Percentiles rank a stretch among this genome's conserved stretches.
Evolutionary conservation across 2,888 invertebrate species (phyloP).

Genomic region (Leptopterna dolabrata): DNA sequence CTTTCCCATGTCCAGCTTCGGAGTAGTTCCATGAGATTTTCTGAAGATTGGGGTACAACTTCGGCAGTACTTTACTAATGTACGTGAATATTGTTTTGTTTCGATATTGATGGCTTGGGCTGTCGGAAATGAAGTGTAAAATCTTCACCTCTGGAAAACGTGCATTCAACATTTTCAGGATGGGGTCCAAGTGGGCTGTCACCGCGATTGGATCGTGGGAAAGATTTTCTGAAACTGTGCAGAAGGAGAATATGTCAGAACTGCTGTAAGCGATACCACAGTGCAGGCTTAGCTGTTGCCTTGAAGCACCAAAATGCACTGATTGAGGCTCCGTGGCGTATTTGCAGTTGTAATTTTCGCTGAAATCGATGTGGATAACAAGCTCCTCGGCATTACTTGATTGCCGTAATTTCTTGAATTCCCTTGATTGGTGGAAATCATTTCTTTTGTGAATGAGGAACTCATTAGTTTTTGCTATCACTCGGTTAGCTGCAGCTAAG

Average conservation of each 20-base stretch:
- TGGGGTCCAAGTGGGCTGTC: too few relatives aligned
- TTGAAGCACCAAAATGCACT: too few relatives aligned
- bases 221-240: constrained; percentile 62
- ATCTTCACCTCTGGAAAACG: constrained; percentile 37
- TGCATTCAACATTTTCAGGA: constrained; percentile 10
- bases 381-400: too few relatives aligned
- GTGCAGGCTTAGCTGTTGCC: too few relatives aligned
- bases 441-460: too few relatives aligned
- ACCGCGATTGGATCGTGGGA: too few relatives aligned
- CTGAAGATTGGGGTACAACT: constrained; percentile 23
- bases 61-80: constrained; percentile 22
- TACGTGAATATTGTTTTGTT: constrained; percentile 63
- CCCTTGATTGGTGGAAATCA: not conserved
- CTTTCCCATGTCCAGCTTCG: constrained; percentile 65
- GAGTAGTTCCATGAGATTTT: constrained; percentile 64
- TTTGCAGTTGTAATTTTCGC: too few relatives aligned
- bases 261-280: not conserved
- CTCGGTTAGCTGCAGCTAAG: too few relatives aligned
- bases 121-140: constrained; percentile 62
- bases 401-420: not conserved
- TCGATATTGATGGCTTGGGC: constrained; percentile 64
- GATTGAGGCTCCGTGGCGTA: too few relatives aligned
- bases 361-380: too few relatives aligned
- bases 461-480: too few relatives aligned
- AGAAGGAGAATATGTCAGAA: constrained; percentile 59